Conservation (phyloP, 2,888 invertebrate species). For the Clostera curtula region DNA sequence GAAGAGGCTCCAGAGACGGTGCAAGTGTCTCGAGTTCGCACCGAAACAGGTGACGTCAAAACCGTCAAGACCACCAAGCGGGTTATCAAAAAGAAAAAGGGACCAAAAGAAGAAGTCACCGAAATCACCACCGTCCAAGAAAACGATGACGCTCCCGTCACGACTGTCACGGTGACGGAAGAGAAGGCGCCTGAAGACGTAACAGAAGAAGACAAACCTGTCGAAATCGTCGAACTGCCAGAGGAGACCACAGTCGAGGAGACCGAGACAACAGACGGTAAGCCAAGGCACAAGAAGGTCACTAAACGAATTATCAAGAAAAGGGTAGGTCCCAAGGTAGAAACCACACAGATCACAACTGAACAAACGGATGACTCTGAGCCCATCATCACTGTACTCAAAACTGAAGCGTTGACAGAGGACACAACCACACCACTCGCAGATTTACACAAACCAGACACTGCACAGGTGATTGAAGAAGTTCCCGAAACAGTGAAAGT, state of each 20-base stretch:
- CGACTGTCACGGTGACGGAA: constrained; percentile 17
- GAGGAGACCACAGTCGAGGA: constrained; percentile 22
- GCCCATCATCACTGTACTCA: constrained; percentile 18
- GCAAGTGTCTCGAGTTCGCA: constrained; percentile 18
- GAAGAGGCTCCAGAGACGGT: constrained; percentile 17
- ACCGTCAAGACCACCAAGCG: constrained; percentile 26
- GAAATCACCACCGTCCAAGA: constrained; percentile 21
- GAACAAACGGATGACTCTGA: constrained; percentile 22
- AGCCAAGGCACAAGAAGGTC: constrained; percentile 26
- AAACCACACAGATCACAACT: constrained; percentile 28
- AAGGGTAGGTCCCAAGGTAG: constrained; percentile 27
- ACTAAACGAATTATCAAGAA: constrained; percentile 24
- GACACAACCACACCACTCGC: constrained; percentile 16
- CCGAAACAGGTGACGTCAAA: constrained; percentile 23
- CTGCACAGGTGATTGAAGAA: constrained; percentile 15
- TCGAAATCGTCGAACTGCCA: constrained; percentile 26
- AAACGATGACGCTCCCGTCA: constrained; percentile 12
- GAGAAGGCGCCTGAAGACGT: constrained; percentile 25
- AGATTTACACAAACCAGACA: constrained; percentile 7
- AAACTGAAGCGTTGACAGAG: constrained; percentile 17
- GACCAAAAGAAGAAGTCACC: constrained; percentile 19
- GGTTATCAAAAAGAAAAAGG: constrained; percentile 28
- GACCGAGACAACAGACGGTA: constrained; percentile 23
- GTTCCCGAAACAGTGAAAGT: constrained; percentile 49
- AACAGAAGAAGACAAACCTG: constrained; percentile 3